phyloP scores from a whole-genome alignment of 2,113 vertebrate genomes.

The Rafetus swinhoei region DNA sequence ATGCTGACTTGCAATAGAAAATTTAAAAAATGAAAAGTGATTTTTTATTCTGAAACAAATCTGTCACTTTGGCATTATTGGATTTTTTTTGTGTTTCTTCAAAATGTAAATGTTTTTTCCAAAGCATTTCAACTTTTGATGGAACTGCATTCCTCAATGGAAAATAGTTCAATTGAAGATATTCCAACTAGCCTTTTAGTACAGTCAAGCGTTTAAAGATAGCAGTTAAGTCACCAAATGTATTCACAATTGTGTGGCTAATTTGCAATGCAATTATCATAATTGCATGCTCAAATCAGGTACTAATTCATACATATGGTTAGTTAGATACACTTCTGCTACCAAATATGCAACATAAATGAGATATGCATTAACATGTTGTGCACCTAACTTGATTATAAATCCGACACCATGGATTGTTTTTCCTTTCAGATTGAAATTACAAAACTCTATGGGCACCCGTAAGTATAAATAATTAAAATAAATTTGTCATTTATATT shows the following conservation, averaged over 20 bases:
- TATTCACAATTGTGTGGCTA: background rate
- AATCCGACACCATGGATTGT: background rate
- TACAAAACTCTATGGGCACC: background rate
- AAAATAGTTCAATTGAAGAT: background rate
- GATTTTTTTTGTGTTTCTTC: background rate
- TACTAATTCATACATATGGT: background rate
- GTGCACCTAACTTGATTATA: background rate
- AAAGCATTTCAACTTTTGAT: background rate
- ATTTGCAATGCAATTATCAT: background rate
- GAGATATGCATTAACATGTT: background rate
- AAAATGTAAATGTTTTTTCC: accelerated
- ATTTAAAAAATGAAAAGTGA: background rate
- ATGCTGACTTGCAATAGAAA: background rate
- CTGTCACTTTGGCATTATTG: background rate
- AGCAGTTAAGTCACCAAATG: background rate
- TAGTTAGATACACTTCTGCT: background rate
- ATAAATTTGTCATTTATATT: background rate
- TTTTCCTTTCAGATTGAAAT: background rate
- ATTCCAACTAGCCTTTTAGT: background rate
- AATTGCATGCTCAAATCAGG: background rate
- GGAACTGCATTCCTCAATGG: background rate
- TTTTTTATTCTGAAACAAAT: background rate
- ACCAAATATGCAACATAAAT: background rate
- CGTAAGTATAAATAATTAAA: background rate
- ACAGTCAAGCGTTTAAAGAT: background rate